Percentiles rank a stretch among this genome's conserved stretches.
Conservation (phyloP, 2,113 vertebrate genomes). For the Pelecanoides urinatrix region DNA sequence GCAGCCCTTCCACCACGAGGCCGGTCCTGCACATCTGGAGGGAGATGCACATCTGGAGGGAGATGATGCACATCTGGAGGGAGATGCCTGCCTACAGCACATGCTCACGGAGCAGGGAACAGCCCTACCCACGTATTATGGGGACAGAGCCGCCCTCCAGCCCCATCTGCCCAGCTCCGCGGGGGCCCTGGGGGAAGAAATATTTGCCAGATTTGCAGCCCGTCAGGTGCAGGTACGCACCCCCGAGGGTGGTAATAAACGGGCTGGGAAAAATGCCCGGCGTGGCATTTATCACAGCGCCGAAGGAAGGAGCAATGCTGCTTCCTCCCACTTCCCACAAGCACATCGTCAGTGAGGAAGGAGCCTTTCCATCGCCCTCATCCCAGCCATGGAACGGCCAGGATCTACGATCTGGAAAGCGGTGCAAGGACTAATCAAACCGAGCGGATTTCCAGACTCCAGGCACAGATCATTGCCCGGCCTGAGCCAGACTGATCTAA, state of each 20-base stretch:
- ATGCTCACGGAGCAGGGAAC: not conserved
- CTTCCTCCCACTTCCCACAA: not conserved
- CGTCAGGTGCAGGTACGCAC: not conserved
- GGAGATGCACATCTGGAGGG: not conserved
- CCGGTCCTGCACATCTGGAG: not conserved
- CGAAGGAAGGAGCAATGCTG: not conserved
- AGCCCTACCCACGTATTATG: fast-evolving
- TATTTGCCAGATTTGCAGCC: not conserved
- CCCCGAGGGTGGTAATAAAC: not conserved
- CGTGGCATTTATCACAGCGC: not conserved
- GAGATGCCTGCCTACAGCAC: not conserved
- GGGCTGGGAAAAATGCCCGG: not conserved
- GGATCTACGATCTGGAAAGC: fast-evolving
- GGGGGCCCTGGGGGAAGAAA: not conserved
- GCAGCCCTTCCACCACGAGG: not conserved
- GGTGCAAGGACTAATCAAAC: not conserved
- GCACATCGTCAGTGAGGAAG: fast-evolving
- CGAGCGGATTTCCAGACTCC: not conserved
- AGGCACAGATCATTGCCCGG: not conserved
- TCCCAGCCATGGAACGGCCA: not conserved
- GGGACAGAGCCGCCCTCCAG: not conserved
- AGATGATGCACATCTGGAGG: not conserved
- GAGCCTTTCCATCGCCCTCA: not conserved
- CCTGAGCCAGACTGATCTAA: not conserved
- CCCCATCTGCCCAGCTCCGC: not conserved